Evolutionary conservation across 2,797 vertebrate species (phyloP), one percentile per base, ranked within the genome.

Genomic region (Oreonectes daqikongensis): DNA sequence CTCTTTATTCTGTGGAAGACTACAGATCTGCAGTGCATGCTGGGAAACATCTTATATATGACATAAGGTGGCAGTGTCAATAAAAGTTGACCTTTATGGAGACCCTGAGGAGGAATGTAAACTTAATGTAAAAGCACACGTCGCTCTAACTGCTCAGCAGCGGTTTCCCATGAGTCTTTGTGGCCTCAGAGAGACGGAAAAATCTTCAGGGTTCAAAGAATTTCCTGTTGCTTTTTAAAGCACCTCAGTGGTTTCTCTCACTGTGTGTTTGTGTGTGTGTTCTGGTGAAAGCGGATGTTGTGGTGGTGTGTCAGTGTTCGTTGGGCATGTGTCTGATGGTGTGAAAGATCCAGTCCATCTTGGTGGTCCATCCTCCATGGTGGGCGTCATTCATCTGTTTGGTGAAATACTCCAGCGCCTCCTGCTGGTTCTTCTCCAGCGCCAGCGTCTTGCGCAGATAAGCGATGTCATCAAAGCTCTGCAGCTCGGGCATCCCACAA

Each of bases 271-370:
- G 65, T 69, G 53, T 57, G 26, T 35, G 30, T 24, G 20, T 50
- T 9, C 18, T 50, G 48, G 18, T 50, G 3, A 48, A 50, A 50
- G 7, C 4, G 48, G 48, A 20, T 50, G 18, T 50, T 60, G 53
- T 69, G 52, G 24, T 38, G 44, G 61, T 60, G 64, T 69, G 35
- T 83, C 73, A 86, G 80, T 85, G 84, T 55, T 86, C 85, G 2
- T 85, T 84, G 69, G 88, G 92, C 92, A 93, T 93, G 87, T 94
- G 92, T 67, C 91, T 83, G 81, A 94, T 93, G 68, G 93, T 94
- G 89, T 94, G 93, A 84, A 94, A 94, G 82, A 94, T 94, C 93
- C 93, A 94, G 90, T 94, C 93, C 92, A 92, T 93, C 88, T 93
- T 94, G 64, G 93, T 93, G 85, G 91, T 94, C 93, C 93, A 94